Base-by-base conservation (phyloP, 2,888 invertebrate genomes). In the Andrena fulva region DNA sequence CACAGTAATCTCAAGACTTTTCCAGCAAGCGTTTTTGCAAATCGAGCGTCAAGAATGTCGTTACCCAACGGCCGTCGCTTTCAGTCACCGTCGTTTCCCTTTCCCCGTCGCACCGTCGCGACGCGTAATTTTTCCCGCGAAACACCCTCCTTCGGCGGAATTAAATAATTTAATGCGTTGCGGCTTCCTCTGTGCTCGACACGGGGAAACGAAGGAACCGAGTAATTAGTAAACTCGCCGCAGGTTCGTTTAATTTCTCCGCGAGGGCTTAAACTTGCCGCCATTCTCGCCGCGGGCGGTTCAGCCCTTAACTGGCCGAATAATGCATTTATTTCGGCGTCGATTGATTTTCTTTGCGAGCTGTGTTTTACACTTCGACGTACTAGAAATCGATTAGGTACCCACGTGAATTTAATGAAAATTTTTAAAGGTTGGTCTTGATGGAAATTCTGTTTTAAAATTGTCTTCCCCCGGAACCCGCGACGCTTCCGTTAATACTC, bases 11-110 rank as follows among this genome's bases (percentile, higher is more conserved):
- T 48, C 52, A 56, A 72, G 54, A 68, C 64, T 68, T 77, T 63
- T 27, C 24, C 35, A 27, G 27, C 31, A 62, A 29, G 6, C 27
- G 33, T 71, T 69, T 54, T 59, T 29, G 82, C 60, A 82, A 82
- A 82, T 82, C 81, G 81, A 80, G 60, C 80, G 69, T 66, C 70
- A 66, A 70, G 74, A 63, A 79, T 79, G 73, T 81, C 69, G 74
- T 82, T 74, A 80, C 74, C 59, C 66, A 54, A 54, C 54, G 62
- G 62, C 29, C 27, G 77, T 63, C 62, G 48, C 72, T 72, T 78
- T 78, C 56, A 74, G 20, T 31, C 56, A 31, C 5, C 3, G 8
- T 52, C 0, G 16, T 10, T 27, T 64, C 24, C 33, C 54, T 24
- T 48, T 42, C 5, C 69, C 50, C 35, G 24, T 33, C 24, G 66